Percentiles rank a stretch among this genome's conserved stretches.
Evolutionary conservation across 2,113 vertebrate genomes (phyloP).

Genomic region (Thunnus maccoyii): DNA sequence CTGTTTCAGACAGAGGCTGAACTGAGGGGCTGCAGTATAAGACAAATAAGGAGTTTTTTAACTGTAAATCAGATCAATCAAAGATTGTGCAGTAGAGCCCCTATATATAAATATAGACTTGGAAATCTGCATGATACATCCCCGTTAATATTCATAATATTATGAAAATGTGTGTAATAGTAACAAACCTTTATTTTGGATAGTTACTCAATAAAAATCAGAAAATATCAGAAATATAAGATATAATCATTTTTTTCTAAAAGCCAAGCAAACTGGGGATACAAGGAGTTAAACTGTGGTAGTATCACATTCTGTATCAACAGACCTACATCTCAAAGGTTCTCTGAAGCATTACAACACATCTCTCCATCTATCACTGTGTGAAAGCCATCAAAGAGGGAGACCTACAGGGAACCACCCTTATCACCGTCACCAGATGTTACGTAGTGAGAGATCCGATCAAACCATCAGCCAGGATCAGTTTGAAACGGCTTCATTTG

Average conservation of each 20-base stretch:
- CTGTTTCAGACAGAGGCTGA: too few species aligned
- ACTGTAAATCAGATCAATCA: too few species aligned
- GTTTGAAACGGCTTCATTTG: conserved; percentile 56
- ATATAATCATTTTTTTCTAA: conserved; percentile 1
- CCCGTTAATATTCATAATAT: not conserved
- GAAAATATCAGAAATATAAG: too few species aligned
- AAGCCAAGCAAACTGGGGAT: not conserved
- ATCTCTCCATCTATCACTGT: conserved; percentile 62
- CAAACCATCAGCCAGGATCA: conserved; percentile 58
- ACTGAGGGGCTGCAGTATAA: too few species aligned
- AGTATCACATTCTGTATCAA: conserved; percentile 47
- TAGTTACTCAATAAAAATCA: too few species aligned
- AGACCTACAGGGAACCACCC: conserved; percentile 69
- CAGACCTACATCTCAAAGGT: conserved; percentile 73
- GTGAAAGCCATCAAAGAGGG: conserved; percentile 70
- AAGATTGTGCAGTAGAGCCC: too few species aligned
- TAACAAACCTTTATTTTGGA: not conserved
- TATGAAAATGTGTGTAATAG: not conserved
- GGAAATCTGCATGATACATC: too few species aligned
- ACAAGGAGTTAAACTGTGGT: not conserved
- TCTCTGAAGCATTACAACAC: conserved; percentile 71
- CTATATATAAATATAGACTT: too few species aligned
- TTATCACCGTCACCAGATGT: conserved; percentile 80
- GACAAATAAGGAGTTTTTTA: too few species aligned
- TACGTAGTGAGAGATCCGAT: conserved; percentile 63